These are phyloP conservation scores for Phylloscopus collybita DNA, from an alignment of 2,797 vertebrate genomes.

Conservation along the genomic window DNA sequence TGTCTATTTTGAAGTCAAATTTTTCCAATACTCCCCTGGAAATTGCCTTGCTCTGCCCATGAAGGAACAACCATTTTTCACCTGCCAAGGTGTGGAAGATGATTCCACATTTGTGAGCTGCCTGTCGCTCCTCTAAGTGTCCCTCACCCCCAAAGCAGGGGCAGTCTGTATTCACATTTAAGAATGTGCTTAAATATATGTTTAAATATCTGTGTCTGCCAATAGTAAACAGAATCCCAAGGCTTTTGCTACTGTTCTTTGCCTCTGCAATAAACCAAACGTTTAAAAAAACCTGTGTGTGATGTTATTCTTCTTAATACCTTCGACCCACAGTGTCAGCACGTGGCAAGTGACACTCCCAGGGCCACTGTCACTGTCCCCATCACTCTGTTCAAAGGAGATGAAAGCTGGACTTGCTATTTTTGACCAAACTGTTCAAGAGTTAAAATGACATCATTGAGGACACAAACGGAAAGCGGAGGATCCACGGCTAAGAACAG, in stretches of 20 bases:
- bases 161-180: background rate
- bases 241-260: background rate
- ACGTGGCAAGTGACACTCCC: rapidly evolving
- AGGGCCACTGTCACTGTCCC: background rate
- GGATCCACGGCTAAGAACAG: background rate
- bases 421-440: background rate
- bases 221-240: background rate
- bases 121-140: background rate
- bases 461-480: background rate
- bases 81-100: background rate
- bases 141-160: background rate
- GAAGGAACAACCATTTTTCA: background rate
- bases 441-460: background rate
- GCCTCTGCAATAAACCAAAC: background rate
- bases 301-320: background rate
- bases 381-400: background rate
- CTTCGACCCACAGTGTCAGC: background rate
- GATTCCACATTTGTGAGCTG: background rate
- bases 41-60: background rate
- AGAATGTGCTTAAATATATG: background rate
- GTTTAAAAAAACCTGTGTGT: background rate
- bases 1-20: background rate
- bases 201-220: background rate
- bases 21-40: background rate
- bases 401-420: background rate